Evolutionary conservation across 2,888 invertebrate species (phyloP), one percentile per base, ranked within the genome.

Genomic region (Ormyrus nitidulus): DNA sequence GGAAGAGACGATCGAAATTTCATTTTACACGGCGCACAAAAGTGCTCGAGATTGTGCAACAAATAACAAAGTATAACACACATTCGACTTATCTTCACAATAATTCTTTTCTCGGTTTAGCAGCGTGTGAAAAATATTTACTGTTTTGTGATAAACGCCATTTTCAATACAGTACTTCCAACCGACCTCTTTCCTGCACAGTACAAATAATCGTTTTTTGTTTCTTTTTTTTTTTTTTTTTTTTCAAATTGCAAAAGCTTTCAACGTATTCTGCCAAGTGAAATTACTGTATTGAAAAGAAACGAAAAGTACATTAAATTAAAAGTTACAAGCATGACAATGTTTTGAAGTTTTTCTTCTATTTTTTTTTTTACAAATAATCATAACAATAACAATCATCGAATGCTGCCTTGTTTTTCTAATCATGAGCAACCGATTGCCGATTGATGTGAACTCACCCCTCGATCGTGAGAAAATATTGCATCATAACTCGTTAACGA

Each of bases 291-390:
- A 73, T 78, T 73, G 72, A 73, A 73, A 62, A 68, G 34, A 58
- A 61, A 66, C 10, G 5, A 53, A 2, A 56, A 44, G 6, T 13
- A 51, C 8, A 49, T n/a, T 34, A 34, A 65, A 61, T 11, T 34
- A 19, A 51, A 9, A 75, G 34, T 62, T 74, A 64, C 19, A 72
- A 79, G 75, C 80, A 80, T 76, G 77, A 58, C 48, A 71, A 59
- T 68, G 71, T 73, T 81, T 68, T 64, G 11, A 61, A 62, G 54
- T 72, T 73, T 77, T 72, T 62, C 54, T 68, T 72, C 11, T 13
- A 66, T 9, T 77, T 74, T 56, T 75, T 56, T 75, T 19, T 66
- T 61, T 8, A 75, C n/a, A 54, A 71, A 64, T 71, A 44, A 61
- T 73, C 54, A 51, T 69, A 56, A 71, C 62, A 71, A 72, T 58